These are phyloP conservation scores for Helicoverpa armigera DNA, from an alignment of 1,140 invertebrate genomes.

Conservation along the genomic window DNA sequence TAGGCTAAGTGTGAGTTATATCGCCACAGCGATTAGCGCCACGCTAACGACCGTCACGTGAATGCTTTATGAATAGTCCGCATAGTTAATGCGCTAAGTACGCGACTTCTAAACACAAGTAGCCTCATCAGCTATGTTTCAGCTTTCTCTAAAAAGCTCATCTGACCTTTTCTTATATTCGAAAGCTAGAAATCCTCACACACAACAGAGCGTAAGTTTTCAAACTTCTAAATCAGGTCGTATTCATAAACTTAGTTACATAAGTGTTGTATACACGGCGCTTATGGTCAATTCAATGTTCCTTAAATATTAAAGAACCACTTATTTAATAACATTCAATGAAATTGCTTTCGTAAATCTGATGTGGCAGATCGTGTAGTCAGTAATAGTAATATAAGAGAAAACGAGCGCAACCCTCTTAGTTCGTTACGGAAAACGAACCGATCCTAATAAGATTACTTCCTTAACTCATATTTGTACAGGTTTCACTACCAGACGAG, in stretches of 20 bases:
- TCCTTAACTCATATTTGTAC: conserved; percentile 37
- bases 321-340: background rate
- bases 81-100: conserved; percentile 20
- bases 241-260: no score
- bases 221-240: no score
- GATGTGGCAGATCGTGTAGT: background rate
- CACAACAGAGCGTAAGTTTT: no score
- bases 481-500: conserved; percentile 4
- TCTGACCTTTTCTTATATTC: background rate
- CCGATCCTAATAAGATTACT: conserved; percentile 34
- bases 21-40: conserved; percentile 30
- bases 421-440: conserved; percentile 28
- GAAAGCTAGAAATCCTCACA: no score
- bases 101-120: conserved; percentile 14
- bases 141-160: background rate
- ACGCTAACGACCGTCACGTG: conserved; percentile 12
- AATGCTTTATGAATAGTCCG: conserved; percentile 25
- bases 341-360: conserved; percentile 9
- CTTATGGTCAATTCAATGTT: background rate
- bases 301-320: background rate
- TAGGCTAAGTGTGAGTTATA: conserved; percentile 27
- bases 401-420: conserved; percentile 14
- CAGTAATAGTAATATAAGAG: conserved; percentile 3
- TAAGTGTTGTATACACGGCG: no score
- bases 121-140: conserved; percentile 16